A percentile compares a stretch with the other conserved stretches of the same genome.
Evolutionary conservation across 2,888 invertebrate genomes (phyloP).

Genomic region (Hoplodrina blanda): DNA sequence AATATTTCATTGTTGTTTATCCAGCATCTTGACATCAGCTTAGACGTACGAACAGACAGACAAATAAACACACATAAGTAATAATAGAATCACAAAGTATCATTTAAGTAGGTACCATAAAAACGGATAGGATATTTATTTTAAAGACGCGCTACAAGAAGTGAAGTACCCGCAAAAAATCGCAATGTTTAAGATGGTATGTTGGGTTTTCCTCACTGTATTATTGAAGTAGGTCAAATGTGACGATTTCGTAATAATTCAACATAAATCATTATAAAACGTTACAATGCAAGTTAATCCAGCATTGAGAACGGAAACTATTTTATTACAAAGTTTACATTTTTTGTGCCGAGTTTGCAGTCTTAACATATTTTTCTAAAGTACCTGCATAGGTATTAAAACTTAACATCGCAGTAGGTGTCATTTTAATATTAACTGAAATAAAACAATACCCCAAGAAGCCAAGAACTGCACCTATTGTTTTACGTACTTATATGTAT

Average conservation of each 20-base stretch:
- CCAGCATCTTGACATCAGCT: conserved; percentile 19
- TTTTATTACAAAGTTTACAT: neutral
- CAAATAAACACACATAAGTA: conserved; percentile 12
- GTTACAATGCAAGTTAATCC: conserved; percentile 19
- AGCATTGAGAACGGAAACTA: conserved; percentile 39
- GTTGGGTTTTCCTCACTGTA: neutral
- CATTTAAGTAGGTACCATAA: conserved; percentile 6
- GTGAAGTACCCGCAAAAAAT: neutral
- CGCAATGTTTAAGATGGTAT: neutral
- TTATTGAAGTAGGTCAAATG: conserved; percentile 21
- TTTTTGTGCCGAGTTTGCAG: conserved; percentile 17
- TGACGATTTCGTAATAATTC: conserved; percentile 8
- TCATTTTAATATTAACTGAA: conserved; percentile 25
- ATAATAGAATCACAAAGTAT: conserved; percentile 24
- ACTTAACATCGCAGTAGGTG: conserved; percentile 9
- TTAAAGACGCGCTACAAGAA: neutral
- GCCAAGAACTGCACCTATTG: conserved; percentile 2
- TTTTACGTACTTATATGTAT: neutral
- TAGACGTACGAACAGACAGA: conserved; percentile 7
- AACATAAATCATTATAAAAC: conserved; percentile 7
- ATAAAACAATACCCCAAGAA: conserved; percentile 18
- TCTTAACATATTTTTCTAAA: neutral
- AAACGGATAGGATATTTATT: conserved; percentile 18
- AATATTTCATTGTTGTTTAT: conserved; percentile 28
- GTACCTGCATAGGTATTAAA: too few species aligned